A percentile compares a stretch with the other conserved stretches of the same genome.
Conservation (phyloP, 2,888 invertebrate genomes). For the Athetis lepigone region DNA sequence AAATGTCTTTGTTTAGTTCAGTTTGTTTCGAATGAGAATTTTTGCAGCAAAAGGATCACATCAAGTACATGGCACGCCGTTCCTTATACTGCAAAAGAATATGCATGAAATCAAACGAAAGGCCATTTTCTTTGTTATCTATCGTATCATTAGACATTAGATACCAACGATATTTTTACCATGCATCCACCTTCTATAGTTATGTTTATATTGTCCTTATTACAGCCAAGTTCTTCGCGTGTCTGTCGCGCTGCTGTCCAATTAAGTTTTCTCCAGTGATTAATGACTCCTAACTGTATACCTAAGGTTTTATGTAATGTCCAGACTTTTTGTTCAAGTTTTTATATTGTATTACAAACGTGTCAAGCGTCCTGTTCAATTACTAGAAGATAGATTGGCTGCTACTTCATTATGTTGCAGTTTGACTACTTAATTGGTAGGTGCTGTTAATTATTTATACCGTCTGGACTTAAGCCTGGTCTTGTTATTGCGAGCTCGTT, state of each 20-base stretch:
- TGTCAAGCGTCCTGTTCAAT: conserved; percentile 53
- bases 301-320: conserved; percentile 55
- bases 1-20: neutral
- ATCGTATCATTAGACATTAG: neutral
- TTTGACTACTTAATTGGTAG: conserved; percentile 26
- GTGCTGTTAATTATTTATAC: conserved; percentile 20
- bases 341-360: conserved; percentile 33
- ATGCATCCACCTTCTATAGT: conserved; percentile 1
- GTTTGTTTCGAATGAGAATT: too few species aligned
- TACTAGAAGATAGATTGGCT: conserved; percentile 50
- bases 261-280: conserved; percentile 85
- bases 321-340: conserved; percentile 51
- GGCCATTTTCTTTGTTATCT: neutral
- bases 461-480: neutral
- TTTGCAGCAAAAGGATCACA: too few species aligned
- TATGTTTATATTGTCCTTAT: conserved; percentile 31
- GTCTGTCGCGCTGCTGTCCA: conserved; percentile 78
- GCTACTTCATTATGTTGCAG: conserved; percentile 38
- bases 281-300: conserved; percentile 72
- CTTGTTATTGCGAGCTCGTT: too few species aligned
- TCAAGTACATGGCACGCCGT: too few species aligned
- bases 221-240: conserved; percentile 69
- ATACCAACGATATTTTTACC: neutral
- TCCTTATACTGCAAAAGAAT: too few species aligned
- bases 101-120: too few species aligned